Conservation (phyloP, 2,113 vertebrate genomes). For the Dolichotis patagonum region DNA sequence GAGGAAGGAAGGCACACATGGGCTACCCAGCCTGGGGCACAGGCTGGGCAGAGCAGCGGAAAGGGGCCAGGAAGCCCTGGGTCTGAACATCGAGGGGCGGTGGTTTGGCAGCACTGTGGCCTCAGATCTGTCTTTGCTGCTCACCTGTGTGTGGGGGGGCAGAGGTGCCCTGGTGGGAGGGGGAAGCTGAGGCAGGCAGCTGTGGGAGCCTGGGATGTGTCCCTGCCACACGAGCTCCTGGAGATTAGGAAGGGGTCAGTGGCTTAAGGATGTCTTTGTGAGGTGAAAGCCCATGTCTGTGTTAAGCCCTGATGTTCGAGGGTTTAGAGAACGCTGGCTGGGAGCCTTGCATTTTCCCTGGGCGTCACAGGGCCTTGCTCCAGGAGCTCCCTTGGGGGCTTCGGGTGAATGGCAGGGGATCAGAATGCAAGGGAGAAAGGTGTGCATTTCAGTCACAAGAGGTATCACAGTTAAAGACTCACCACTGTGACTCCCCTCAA, state of each 20-base stretch:
- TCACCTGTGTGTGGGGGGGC: not conserved
- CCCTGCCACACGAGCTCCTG: too few species aligned
- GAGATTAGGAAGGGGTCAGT: not conserved
- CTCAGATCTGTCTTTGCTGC: not conserved
- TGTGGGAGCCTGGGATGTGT: not conserved
- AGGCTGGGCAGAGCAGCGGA: not conserved
- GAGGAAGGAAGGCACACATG: too few species aligned
- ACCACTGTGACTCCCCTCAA: not conserved
- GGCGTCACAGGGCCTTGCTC: too few species aligned
- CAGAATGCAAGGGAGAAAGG: not conserved
- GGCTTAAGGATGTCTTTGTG: not conserved
- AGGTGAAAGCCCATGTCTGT: not conserved
- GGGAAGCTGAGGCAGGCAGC: not conserved
- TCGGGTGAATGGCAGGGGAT: not conserved
- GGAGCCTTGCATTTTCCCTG: not conserved
- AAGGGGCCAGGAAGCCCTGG: not conserved
- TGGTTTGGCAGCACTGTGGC: too few species aligned
- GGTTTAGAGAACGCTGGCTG: not conserved
- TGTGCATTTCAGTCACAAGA: not conserved
- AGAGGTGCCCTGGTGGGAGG: not conserved
- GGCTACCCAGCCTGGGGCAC: not conserved
- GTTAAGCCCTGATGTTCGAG: not conserved
- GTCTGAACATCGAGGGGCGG: fast-evolving
- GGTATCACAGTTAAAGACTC: not conserved
- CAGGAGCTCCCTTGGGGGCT: not conserved